Evolutionary conservation across 2,888 invertebrate genomes (phyloP).

Genomic region (Caenorhabditis imperialis): DNA sequence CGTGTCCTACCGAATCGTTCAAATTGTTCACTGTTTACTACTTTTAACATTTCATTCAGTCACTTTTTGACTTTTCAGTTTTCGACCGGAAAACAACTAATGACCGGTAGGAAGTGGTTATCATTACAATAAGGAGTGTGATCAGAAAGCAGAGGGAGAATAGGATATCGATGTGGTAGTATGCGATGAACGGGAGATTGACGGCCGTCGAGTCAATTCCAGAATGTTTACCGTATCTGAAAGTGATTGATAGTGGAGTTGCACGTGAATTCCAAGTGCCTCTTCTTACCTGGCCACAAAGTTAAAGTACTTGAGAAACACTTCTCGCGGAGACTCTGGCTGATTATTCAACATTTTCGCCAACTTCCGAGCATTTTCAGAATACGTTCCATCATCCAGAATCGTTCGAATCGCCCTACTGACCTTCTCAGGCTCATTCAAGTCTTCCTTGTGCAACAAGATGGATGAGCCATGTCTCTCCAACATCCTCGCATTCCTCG

Average conservation of each 20-base stretch:
- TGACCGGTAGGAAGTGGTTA: neutral
- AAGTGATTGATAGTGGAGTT: neutral
- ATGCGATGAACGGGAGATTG: constrained; percentile 10
- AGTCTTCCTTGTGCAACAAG: constrained; percentile 28
- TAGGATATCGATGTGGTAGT: constrained; percentile 26
- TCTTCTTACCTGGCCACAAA: constrained; percentile 42
- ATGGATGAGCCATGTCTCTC: constrained; percentile 43
- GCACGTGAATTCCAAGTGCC: constrained; percentile 15
- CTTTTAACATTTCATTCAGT: too few relatives aligned
- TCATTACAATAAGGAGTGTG: neutral
- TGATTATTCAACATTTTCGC: constrained; percentile 35
- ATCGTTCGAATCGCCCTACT: neutral
- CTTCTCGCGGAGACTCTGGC: constrained; percentile 31
- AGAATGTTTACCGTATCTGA: constrained; percentile 29
- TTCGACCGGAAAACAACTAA: constrained; percentile 7
- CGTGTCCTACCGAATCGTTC: too few relatives aligned
- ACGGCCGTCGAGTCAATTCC: constrained; percentile 31
- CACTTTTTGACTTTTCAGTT: neutral
- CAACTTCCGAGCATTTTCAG: constrained; percentile 16
- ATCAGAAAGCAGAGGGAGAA: constrained; percentile 5
- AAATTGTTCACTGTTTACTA: too few relatives aligned
- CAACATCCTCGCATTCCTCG: constrained; percentile 43
- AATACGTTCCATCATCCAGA: constrained; percentile 20
- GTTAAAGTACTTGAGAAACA: constrained; percentile 41
- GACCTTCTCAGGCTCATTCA: constrained; percentile 17